phyloP scores from a whole-genome alignment of 2,888 invertebrate species.

The Pogonocherus hispidulus region DNA sequence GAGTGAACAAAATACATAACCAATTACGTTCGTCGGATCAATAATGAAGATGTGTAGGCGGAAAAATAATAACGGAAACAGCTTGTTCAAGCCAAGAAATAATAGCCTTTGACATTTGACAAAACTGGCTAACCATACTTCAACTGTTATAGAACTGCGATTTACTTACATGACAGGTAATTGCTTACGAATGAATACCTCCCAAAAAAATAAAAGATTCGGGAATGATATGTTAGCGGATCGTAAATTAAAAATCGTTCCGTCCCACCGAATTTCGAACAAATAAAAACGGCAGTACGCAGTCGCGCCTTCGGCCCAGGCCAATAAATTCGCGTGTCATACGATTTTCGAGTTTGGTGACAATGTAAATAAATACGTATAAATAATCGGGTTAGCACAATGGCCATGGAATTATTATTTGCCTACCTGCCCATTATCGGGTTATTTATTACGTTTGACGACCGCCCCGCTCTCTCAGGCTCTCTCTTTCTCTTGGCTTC shows the following conservation, averaged over 20 bases:
- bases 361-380: slow-evolving; percentile 63
- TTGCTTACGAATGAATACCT: not conserved
- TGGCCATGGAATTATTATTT: slow-evolving; percentile 62
- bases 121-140: not conserved
- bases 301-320: slow-evolving; percentile 44
- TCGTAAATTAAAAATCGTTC: slow-evolving; percentile 56
- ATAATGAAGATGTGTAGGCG: no score
- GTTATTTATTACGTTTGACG: slow-evolving; percentile 56
- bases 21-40: no score
- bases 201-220: slow-evolving; percentile 26
- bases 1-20: no score
- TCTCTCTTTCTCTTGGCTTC: not conserved
- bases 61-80: no score
- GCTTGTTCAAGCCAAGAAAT: no score
- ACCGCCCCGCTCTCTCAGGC: slow-evolving; percentile 42
- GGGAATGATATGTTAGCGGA: slow-evolving; percentile 55
- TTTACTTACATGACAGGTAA: not conserved
- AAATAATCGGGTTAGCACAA: slow-evolving; percentile 63
- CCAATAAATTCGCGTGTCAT: slow-evolving; percentile 52
- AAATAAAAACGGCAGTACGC: slow-evolving; percentile 55
- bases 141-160: not conserved
- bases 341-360: slow-evolving; percentile 60
- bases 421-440: slow-evolving; percentile 62
- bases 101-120: not conserved
- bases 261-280: slow-evolving; percentile 58